Conservation (phyloP, 2,797 vertebrate species). For the Arrhamphus sclerolepis region DNA sequence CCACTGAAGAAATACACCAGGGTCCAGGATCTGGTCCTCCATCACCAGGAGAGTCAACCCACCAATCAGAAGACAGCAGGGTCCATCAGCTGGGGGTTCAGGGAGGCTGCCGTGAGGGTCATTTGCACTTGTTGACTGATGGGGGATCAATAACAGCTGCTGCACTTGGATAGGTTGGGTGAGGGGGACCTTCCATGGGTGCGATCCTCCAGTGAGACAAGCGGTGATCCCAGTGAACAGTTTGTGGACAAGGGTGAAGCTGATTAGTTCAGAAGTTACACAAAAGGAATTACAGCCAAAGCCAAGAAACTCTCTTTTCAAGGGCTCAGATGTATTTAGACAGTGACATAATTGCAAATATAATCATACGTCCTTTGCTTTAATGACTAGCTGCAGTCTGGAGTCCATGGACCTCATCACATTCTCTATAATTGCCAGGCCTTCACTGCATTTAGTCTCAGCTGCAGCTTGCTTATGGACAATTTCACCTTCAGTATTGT, state of each 20-base stretch:
- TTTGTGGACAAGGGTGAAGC: conserved; percentile 15
- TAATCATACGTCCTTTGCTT: no score
- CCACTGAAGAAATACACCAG: conserved; percentile 50
- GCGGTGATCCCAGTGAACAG: conserved; percentile 42
- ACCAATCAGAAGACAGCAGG: conserved; percentile 47
- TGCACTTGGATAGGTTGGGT: conserved; percentile 54
- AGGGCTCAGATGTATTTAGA: no score
- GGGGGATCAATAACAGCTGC: conserved; percentile 34
- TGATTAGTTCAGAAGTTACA: no score
- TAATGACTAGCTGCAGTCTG: no score
- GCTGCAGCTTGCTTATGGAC: no score
- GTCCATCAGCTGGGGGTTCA: conserved; percentile 2
- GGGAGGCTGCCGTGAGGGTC: conserved; percentile 19
- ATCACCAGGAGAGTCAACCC: conserved; percentile 45
- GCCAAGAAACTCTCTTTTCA: no score
- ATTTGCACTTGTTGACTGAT: conserved; percentile 54
- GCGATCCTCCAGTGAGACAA: conserved; percentile 67
- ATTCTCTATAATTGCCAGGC: no score
- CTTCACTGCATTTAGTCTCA: no score
- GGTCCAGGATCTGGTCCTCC: conserved; percentile 39
- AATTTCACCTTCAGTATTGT: no score
- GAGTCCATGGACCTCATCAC: no score
- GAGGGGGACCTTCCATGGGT: conserved; percentile 59
- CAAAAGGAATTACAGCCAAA: no score
- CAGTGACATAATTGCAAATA: no score